Conservation (phyloP, 2,888 invertebrate genomes). For the Micoletzkya japonica region DNA sequence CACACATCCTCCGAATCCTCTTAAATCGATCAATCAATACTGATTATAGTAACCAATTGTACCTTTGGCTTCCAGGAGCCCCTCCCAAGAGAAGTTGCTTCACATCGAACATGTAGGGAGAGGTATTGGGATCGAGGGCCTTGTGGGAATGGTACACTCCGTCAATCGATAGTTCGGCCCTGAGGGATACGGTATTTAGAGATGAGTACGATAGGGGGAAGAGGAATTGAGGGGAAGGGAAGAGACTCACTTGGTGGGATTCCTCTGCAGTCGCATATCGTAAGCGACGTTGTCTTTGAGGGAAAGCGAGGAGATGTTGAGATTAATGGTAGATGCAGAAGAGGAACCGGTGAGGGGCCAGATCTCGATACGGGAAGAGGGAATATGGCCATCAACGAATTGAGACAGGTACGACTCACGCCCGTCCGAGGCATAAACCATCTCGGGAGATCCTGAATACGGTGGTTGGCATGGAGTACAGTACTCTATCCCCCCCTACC, state of each 20-base stretch:
- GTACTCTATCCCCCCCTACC: neutral
- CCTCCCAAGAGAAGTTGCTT: slow-evolving; percentile 47
- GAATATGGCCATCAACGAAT: slow-evolving; percentile 7
- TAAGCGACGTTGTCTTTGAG: slow-evolving; percentile 54
- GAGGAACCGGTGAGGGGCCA: neutral
- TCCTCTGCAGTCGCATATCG: slow-evolving; percentile 52
- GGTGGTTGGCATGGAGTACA: too few species aligned
- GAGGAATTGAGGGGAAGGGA: neutral
- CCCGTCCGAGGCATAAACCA: slow-evolving; percentile 12
- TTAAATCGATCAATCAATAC: neutral
- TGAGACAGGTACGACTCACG: slow-evolving; percentile 6
- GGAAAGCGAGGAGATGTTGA: slow-evolving; percentile 24
- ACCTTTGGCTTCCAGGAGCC: slow-evolving; percentile 7
- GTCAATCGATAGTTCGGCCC: slow-evolving; percentile 51
- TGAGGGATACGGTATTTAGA: slow-evolving; percentile 10
- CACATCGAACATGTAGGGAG: slow-evolving; percentile 41
- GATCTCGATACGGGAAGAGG: slow-evolving; percentile 5
- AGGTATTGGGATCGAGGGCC: slow-evolving; percentile 35
- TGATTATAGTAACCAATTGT: neutral
- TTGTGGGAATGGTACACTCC: slow-evolving; percentile 48
- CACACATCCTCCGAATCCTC: slow-evolving; percentile 71
- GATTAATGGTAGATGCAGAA: neutral
- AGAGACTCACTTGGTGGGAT: slow-evolving; percentile 43
- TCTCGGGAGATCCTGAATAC: slow-evolving; percentile 16
- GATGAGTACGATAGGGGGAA: neutral